Evolutionary conservation across 2,888 invertebrate species (phyloP).

Genomic region (Habroteleia sp.): DNA sequence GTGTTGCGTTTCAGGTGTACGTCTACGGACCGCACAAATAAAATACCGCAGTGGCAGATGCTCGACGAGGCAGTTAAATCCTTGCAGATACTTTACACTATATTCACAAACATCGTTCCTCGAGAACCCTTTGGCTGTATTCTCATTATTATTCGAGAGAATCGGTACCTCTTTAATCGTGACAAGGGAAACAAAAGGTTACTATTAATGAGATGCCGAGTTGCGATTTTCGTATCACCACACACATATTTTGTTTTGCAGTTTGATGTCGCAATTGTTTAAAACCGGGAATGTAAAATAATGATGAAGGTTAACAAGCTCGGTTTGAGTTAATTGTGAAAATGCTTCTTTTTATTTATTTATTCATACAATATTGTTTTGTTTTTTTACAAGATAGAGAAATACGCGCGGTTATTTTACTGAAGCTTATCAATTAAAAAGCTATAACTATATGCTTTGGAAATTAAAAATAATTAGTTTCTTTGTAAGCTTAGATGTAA

Average conservation of each 20-base stretch:
- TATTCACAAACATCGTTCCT: conserved; percentile 56
- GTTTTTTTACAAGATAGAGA: too few relatives aligned
- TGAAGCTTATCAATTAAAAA: too few relatives aligned
- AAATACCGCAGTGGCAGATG: conserved; percentile 69
- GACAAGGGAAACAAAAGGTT: conserved; percentile 63
- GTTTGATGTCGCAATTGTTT: conserved; percentile 56
- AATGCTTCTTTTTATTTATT: conserved; percentile 26
- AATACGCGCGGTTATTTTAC: too few relatives aligned
- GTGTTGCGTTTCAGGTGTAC: conserved; percentile 60
- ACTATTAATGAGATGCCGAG: conserved; percentile 61
- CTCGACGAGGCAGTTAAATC: conserved; percentile 65
- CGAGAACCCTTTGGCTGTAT: conserved; percentile 52
- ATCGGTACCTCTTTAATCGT: conserved; percentile 63
- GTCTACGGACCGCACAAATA: conserved; percentile 54
- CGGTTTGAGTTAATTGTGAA: conserved; percentile 44
- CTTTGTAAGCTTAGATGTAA: too few relatives aligned
- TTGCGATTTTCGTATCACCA: conserved; percentile 58
- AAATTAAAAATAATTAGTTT: too few relatives aligned
- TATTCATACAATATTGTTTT: conserved; percentile 25
- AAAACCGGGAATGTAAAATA: conserved; percentile 30
- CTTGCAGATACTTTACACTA: conserved; percentile 63
- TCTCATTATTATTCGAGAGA: conserved; percentile 62
- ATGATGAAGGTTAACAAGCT: conserved; percentile 42
- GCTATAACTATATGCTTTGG: too few relatives aligned
- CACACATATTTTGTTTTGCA: conserved; percentile 42